These are phyloP conservation scores for Plotosus lineatus DNA, from an alignment of 2,113 vertebrate genomes.

Conservation along the genomic window DNA sequence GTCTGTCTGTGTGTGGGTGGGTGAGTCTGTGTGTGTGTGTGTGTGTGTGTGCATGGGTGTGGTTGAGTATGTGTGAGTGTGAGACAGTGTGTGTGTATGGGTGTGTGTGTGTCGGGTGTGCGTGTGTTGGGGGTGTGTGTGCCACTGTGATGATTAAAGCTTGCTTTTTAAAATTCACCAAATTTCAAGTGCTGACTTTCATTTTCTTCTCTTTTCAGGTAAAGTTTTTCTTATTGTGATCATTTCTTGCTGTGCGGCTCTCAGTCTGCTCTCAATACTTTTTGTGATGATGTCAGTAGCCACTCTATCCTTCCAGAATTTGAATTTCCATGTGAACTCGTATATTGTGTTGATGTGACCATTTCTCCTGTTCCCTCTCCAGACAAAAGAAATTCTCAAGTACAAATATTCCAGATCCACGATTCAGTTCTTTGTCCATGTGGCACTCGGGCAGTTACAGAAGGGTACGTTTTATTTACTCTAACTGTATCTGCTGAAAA, in stretches of 20 bases:
- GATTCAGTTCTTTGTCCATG: conserved; percentile 23
- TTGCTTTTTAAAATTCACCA: background rate
- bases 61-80: no score
- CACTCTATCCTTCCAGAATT: background rate
- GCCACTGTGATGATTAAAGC: background rate
- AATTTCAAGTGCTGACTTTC: background rate
- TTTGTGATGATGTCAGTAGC: conserved; percentile 11
- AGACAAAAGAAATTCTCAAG: conserved; percentile 12
- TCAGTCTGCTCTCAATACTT: background rate
- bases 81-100: no score
- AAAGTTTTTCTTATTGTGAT: background rate
- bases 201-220: background rate
- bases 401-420: conserved; percentile 37
- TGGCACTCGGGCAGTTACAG: conserved; percentile 4
- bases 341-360: background rate
- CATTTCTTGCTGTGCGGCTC: background rate
- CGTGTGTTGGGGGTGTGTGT: background rate
- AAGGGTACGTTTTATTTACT: conserved; percentile 9
- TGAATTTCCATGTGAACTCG: background rate
- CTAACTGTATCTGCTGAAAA: background rate
- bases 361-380: background rate
- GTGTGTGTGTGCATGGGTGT: no score
- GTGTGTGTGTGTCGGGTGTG: no score
- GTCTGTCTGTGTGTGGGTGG: no score
- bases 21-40: no score